Percentiles rank a stretch among this genome's conserved stretches.
Evolutionary conservation across 1,140 invertebrate species (phyloP).

Genomic region (Argopecten irradians): DNA sequence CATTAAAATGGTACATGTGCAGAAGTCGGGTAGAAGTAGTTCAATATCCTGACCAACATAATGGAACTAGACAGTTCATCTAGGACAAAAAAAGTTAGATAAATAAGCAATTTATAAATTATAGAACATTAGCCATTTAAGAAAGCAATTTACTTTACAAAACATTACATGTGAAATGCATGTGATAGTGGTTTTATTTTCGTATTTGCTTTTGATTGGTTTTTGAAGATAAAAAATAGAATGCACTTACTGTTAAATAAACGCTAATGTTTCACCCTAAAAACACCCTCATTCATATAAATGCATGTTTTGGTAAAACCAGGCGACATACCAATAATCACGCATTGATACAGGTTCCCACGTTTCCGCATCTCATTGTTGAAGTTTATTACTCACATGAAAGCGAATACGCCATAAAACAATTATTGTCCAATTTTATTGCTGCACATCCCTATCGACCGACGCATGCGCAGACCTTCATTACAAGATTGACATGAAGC

Average conservation of each 20-base stretch:
- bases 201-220: too few species aligned
- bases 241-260: too few species aligned
- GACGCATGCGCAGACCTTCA: neutral
- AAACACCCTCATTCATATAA: neutral
- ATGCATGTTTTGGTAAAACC: neutral
- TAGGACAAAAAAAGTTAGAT: too few species aligned
- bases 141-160: too few species aligned
- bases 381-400: constrained; percentile 10
- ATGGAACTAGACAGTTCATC: too few species aligned
- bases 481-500: neutral
- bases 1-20: neutral
- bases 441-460: neutral
- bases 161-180: too few species aligned
- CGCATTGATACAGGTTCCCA: constrained; percentile 4
- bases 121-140: too few species aligned
- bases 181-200: too few species aligned
- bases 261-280: too few species aligned
- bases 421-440: constrained; percentile 23
- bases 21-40: neutral
- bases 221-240: too few species aligned
- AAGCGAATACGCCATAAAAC: constrained; percentile 16
- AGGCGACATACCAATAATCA: constrained; percentile 16
- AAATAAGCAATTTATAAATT: too few species aligned
- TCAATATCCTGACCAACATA: neutral
- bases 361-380: neutral